Evolutionary conservation across 2,797 vertebrate species (phyloP).

Genomic region (Echiichthys vipera): DNA sequence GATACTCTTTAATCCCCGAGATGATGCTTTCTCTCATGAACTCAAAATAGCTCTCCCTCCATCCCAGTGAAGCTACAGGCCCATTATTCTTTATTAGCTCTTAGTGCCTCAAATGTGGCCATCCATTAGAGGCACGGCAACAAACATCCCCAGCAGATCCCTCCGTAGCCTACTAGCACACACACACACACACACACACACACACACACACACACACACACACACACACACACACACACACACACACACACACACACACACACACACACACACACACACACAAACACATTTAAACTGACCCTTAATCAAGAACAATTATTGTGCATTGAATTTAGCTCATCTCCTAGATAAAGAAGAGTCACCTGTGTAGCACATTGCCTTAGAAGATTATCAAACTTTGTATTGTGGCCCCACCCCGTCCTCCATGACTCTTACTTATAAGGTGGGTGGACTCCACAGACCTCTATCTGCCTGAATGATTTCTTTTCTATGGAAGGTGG

Average conservation of each 20-base stretch:
- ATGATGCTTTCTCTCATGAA: slow-evolving; percentile 82
- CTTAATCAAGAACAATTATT: slow-evolving; percentile 72
- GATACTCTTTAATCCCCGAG: slow-evolving; percentile 81
- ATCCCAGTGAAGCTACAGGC: slow-evolving; percentile 68
- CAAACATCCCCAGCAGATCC: slow-evolving; percentile 67
- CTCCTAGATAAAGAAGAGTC: slow-evolving; percentile 48
- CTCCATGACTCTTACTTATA: slow-evolving; percentile 58
- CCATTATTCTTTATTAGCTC: slow-evolving; percentile 86
- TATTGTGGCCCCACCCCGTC: slow-evolving; percentile 10
- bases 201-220: slow-evolving; percentile 13
- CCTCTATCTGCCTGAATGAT: slow-evolving; percentile 80
- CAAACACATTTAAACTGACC: slow-evolving; percentile 67
- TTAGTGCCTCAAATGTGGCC: slow-evolving; percentile 80
- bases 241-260: not conserved
- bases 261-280: not conserved
- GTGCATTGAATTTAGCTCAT: slow-evolving; percentile 61
- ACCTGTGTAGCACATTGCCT: slow-evolving; percentile 32
- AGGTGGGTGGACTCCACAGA: slow-evolving; percentile 59
- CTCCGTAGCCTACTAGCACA: slow-evolving; percentile 32
- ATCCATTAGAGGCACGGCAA: slow-evolving; percentile 78
- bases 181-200: slow-evolving; percentile 32
- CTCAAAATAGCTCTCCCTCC: slow-evolving; percentile 79
- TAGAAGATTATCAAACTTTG: slow-evolving; percentile 45
- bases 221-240: slow-evolving; percentile 14
- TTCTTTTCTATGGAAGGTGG: slow-evolving; percentile 75